Percentiles rank a stretch among this genome's conserved stretches.
phyloP scores from a whole-genome alignment of 2,888 invertebrate species.

The Thera obeliscata region DNA sequence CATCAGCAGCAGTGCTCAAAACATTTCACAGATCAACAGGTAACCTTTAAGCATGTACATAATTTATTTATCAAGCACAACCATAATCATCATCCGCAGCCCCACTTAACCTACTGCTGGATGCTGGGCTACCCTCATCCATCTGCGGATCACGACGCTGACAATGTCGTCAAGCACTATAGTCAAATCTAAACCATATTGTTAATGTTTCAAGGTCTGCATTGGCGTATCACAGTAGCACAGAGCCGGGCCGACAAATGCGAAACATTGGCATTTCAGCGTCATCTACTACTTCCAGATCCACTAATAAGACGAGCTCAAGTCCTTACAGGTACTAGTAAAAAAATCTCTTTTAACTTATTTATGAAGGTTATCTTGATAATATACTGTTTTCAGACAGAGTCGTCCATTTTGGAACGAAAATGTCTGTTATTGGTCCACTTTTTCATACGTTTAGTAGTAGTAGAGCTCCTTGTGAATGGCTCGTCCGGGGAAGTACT shows the following conservation, averaged over 20 bases:
- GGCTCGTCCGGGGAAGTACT: too few species aligned
- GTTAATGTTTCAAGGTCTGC: conserved; percentile 85
- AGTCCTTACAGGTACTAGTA: conserved; percentile 91
- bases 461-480: too few species aligned
- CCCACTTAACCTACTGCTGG: too few species aligned
- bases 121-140: not conserved
- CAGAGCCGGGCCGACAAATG: conserved; percentile 71
- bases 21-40: conserved; percentile 86
- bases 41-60: conserved; percentile 34
- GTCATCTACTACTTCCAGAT: conserved; percentile 96
- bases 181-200: not conserved
- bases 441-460: too few species aligned
- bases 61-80: not conserved
- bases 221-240: conserved; percentile 90
- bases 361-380: too few species aligned
- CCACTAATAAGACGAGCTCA: conserved; percentile 97
- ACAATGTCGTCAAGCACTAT: not conserved
- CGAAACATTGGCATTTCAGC: conserved; percentile 96
- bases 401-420: too few species aligned
- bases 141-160: too few species aligned
- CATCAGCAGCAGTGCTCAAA: conserved; percentile 90
- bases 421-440: too few species aligned
- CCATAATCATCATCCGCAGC: too few species aligned
- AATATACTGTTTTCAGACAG: too few species aligned
- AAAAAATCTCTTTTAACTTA: too few species aligned